These are phyloP conservation scores for Podarcis siculus DNA, from an alignment of 2,797 vertebrate species.

Conservation along the genomic window DNA sequence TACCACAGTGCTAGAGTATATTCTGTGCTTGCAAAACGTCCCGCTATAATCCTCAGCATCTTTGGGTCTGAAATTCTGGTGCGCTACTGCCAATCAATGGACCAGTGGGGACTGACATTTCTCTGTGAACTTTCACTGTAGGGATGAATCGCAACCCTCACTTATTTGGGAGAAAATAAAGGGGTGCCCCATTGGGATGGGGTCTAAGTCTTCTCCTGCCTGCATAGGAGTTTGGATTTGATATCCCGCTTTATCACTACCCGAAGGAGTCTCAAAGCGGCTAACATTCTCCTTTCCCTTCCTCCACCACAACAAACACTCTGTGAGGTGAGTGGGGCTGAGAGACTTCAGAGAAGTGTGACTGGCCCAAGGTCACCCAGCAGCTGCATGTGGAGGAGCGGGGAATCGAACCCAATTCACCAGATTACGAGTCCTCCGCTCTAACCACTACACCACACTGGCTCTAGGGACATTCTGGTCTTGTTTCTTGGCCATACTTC, in stretches of 20 bases:
- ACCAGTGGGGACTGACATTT: not conserved
- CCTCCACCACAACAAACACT: no score
- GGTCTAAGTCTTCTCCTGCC: not conserved
- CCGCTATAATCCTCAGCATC: not conserved
- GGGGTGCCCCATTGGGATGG: not conserved
- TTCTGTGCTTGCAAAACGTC: not conserved
- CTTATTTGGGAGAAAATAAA: not conserved
- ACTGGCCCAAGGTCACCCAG: no score
- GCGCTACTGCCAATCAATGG: not conserved
- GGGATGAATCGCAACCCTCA: not conserved
- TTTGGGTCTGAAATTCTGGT: not conserved
- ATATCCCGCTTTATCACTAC: no score
- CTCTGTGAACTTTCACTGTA: not conserved
- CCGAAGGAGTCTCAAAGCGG: no score
- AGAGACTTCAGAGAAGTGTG: no score
- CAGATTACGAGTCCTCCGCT: no score
- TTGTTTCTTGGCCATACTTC: not conserved
- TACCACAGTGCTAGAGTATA: not conserved
- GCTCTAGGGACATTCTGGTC: not conserved
- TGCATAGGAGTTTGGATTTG: no score
- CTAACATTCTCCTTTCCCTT: no score
- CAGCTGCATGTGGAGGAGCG: no score
- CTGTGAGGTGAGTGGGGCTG: no score
- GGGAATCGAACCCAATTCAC: no score
- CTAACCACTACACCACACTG: no score